Evolutionary conservation across 2,888 invertebrate species (phyloP), one percentile per base, ranked within the genome.

Genomic region (Helicoverpa assulta): DNA sequence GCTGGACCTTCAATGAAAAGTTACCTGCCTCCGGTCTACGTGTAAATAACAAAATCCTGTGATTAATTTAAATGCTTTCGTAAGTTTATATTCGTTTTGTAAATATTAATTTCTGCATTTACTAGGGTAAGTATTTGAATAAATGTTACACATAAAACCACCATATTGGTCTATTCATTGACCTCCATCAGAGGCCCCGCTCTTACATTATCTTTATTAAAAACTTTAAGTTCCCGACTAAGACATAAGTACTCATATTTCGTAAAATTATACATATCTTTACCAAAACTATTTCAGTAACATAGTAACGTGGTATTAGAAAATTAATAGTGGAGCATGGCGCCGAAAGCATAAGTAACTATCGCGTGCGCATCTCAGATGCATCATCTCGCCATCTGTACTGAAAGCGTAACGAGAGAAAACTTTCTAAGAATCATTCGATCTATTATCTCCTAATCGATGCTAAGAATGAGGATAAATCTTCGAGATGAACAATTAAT

Each of bases 401-500:
- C 86, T 89, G 95, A 95, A 95, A 95, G 95, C 95, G 95, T 92
- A 90, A 94, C 94, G 91, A 81, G 86, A 82, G 84, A 86, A 88
- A 88, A 85, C 87, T 87, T 87, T 87, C 84, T 84, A 84, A 76
- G 83, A 88, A 89, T 88, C 76, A 77, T 75, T 80, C 33, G 53
- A 58, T 63, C 58, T 10, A 66, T 62, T 70, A 78, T 80, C 78
- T 60, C 21, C 58, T 71, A 72, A 77, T 77, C 61, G 66, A 61
- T 56, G 73, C 52, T 68, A 60, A 60, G 67, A 81, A 78, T 72
- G 81, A 59, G 61, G 62, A 78, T 81, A 68, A 77, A 78, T 78
- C 64, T 55, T 53, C 59, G 21, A 50, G 12, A 54, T 19, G 10
- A 5, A 19, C 55, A 33, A 67, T 75, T 62, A 75, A 54, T 37